Evolutionary conservation across 2,113 vertebrate species (phyloP), one percentile per base, ranked within the genome.

Genomic region (Eublepharis macularius): DNA sequence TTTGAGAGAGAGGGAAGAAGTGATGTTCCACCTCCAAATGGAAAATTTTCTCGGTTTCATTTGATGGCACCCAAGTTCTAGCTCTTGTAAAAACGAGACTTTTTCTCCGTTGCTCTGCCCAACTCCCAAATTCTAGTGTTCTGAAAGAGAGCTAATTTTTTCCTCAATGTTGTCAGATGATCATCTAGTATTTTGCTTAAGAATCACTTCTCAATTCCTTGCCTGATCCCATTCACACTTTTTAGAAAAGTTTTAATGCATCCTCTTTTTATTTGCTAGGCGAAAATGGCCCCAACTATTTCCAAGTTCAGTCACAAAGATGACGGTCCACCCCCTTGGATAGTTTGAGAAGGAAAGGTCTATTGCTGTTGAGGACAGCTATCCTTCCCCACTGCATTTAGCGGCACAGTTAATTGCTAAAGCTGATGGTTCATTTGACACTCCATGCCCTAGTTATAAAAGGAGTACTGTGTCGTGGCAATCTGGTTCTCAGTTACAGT

Each of bases 391-490:
- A 41, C 80, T 19, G 39, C 1, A 47, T 41, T 6, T 29, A 60
- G 45, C 34, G 36, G 79, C 41, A 68, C 60, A 86, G 54, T 45
- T 81, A 86, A 82, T 81, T 76, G 83, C 0, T 0, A 78, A 77
- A 34, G 82, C 66, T 88, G 78, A 81, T 84, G 74, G 63, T 80
- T 87, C 80, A 83, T 29, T 69, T 76, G 85, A 82, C 73, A 82
- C 80, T 54, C 47, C 13, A 12, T 68, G 80, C 41, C 76, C 76
- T 72, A 41, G 76, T 78, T 78, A 14, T 72, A n/a, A 51, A 78
- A 43, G 49, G 81, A 89, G 19, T 78, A 39, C 73, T 68, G 8
- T 21, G 87, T 81, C 72, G 76, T 84, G 29, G 76, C 76, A 70
- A 88, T 51, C 81, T 88, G 39, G 57, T 87, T 75, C 80, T 76